Base-by-base conservation (phyloP, 2,797 vertebrate species). In the Microhierax caerulescens region DNA sequence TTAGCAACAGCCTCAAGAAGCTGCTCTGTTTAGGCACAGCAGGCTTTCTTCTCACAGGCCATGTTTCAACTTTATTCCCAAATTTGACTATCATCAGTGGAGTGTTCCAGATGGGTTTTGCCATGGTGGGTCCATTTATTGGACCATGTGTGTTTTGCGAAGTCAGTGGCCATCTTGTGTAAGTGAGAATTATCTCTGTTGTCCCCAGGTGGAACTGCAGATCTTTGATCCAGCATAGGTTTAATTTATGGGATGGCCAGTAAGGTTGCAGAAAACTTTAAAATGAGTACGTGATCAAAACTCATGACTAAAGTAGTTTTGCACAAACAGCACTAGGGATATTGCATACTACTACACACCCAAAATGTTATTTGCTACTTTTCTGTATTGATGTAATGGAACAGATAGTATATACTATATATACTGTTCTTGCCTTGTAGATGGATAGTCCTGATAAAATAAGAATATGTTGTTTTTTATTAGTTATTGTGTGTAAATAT, bases 291-390 rank as follows among this genome's bases (percentile, higher is more conserved):
- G 6, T 61, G 73, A 37, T 32, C 5, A 1, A 27, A 36, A 34
- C 13, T 68, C 12, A 12, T 8, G 3, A n/a, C 18, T 27, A 25
- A 48, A 72, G 14, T 14, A 5, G 37, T 37, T 88, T 88, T 68
- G 16, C n/a, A 36, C 1, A 19, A 47, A 15, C 41, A 74, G 2
- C 14, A 2, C 0, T 77, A 21, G 18, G 17, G 16, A 23, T 72
- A 7, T 5, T 45, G 7, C 20, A 2, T 2, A 2, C 5, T 32
- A 34, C 50, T 51, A 27, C 5, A 50, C 13, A 24, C 10, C 7
- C 56, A 47, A 34, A n/a, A 15, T 50, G 7, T 11, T 70, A 27
- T 27, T 60, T 79, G 7, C 25, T 7, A 13, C 39, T 4, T 28
- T 59, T 72, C 14, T 63, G 11, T 54, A 2, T 18, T 36, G 37